These are phyloP conservation scores for Julus scanicus DNA, from an alignment of 2,888 invertebrate genomes.

Conservation along the genomic window DNA sequence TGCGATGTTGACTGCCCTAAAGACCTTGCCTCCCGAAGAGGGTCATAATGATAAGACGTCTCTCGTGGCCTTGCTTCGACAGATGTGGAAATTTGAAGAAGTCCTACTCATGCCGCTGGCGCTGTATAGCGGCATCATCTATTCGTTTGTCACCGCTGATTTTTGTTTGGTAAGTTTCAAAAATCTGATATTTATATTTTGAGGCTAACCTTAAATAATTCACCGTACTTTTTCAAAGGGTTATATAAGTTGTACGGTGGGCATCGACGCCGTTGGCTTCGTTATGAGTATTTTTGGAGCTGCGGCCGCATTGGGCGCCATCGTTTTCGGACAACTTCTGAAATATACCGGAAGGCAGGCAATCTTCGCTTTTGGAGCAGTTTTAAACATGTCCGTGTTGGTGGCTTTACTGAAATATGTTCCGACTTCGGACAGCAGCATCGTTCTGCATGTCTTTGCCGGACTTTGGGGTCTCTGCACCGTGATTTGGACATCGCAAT, in stretches of 20 bases:
- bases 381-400: constrained; percentile 31
- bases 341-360: constrained; percentile 28
- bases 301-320: constrained; percentile 27
- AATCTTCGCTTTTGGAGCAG: constrained; percentile 40
- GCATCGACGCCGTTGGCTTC: constrained; percentile 37
- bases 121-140: background rate
- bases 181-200: background rate
- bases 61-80: background rate
- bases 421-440: background rate
- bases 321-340: constrained; percentile 40
- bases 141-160: constrained; percentile 31
- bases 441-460: constrained; percentile 16
- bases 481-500: constrained; percentile 41
- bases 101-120: background rate
- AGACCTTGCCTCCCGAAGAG: background rate
- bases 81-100: background rate
- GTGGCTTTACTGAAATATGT: background rate
- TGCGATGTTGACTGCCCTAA: background rate
- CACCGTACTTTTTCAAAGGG: background rate
- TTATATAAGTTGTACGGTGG: constrained; percentile 36
- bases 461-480: constrained; percentile 22
- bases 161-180: constrained; percentile 40
- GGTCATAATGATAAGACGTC: background rate
- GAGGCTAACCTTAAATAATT: background rate
- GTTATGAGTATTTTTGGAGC: constrained; percentile 43